Evolutionary conservation across 2,113 vertebrate species (phyloP), one percentile per base, ranked within the genome.

Genomic region (Anseranas semipalmata): DNA sequence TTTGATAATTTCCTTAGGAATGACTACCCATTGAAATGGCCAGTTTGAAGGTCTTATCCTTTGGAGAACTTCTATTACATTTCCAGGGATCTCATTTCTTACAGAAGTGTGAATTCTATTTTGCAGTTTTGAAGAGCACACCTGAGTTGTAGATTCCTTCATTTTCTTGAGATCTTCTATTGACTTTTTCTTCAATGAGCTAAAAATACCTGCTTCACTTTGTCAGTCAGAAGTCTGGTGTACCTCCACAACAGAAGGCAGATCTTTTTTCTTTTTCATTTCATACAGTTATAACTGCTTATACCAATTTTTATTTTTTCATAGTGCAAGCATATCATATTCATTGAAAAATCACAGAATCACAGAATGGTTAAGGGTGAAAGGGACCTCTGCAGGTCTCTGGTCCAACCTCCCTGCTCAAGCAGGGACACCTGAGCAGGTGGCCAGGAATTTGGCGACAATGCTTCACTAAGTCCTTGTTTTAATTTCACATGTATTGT

Each of bases 1-100:
- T 62, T 45, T 82, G 77, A 67, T 14, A 59, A 89, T 91, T 90
- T 96, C 41, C 43, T 89, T 72, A 88, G 52, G 63, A 96, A 94
- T 67, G 71, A 59, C 72, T 62, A 70, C 81, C 67, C 70, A 75
- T 52, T 52, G 43, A 86, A 94, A 83, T 45, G n/a, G 67, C 25
- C 87, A 88, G 39, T 66, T 62, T 67, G 75, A 85, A 91, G 55
- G 50, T 73, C 59, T 39, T 58, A 71, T 14, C 68, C 60, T 65
- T 87, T 55, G 43, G 83, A 95, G 84, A 78, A 88, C 41, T 89
- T 72, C 35, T 65, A 82, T 41, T 22, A 15, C 28, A 55, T 66
- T 89, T 91, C 43, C 56, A 85, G 77, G 22, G 79, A 72, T 50
- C 48, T 79, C 66, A 28, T 41, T 50, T 94, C 63, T 87, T 41